Evolutionary conservation across 2,797 vertebrate species (phyloP), one percentile per base, ranked within the genome.

Genomic region (Podarcis siculus): DNA sequence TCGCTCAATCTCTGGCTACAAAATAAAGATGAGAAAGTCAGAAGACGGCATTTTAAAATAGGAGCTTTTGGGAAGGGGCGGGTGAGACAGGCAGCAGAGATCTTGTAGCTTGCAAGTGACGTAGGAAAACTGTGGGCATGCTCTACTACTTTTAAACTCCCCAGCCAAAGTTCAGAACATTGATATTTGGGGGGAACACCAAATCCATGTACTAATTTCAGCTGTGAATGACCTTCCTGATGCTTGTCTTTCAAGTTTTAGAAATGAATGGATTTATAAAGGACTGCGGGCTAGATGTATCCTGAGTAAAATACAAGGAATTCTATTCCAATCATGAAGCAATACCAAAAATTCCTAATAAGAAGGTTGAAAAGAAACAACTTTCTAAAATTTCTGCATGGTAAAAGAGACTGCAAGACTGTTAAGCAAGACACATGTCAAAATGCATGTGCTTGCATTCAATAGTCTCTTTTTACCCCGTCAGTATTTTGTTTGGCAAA

Each of bases 1-100:
- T 32, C 97, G 96, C 87, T 98, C 98, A 95, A 97, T 97, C 95
- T 98, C 97, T 66, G 97, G 96, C 97, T 98, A 98, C 90, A 95
- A 96, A 93, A 92, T 93, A 96, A 94, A 82, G 86, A 37, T 83
- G 93, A 90, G 91, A 91, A 92, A 91, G 92, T 86, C 76, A 91
- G 0, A 86, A 32, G 3, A 72, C 1, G 42, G 84, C 83, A 92
- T 64, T 67, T 72, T 42, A 79, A 23, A 67, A 94, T 49, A 79
- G 55, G 61, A 66, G 71, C 5, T 8, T 79, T 37, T 12, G 73
- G 73, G 35, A 79, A 69, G 2, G 32, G 21, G 30, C 27, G 4
- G 21, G 30, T 69, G 30, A 55, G 67, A 76, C 76, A 35, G 0
- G 9, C 76, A n/a, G 66, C 66, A 79, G 1, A 6, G 35, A 32